These are phyloP conservation scores for Rhineura floridana DNA, from an alignment of 2,113 vertebrate species.

Conservation along the genomic window DNA sequence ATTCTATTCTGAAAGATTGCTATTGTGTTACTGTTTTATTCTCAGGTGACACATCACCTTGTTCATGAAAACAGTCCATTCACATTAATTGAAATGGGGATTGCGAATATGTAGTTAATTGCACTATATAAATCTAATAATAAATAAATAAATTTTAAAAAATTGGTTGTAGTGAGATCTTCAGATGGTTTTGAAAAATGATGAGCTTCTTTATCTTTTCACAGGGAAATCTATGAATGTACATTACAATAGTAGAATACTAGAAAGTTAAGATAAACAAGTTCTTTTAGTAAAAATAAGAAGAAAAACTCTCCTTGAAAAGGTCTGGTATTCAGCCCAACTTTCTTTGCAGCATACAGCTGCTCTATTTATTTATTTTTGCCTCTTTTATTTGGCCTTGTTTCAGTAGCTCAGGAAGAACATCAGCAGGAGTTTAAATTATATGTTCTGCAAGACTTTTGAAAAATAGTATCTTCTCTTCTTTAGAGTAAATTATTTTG, in stretches of 20 bases:
- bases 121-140: not conserved
- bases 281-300: not conserved
- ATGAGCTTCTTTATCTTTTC: not conserved
- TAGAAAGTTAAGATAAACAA: not conserved
- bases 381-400: not conserved
- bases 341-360: not conserved
- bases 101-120: not conserved
- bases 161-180: not conserved
- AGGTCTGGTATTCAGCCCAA: not conserved
- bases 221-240: not conserved
- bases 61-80: not conserved
- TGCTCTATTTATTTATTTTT: not conserved
- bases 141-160: too few relatives aligned
- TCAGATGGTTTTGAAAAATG: not conserved
- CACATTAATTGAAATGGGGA: not conserved
- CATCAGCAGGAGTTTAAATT: not conserved
- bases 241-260: not conserved
- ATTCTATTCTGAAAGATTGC: not conserved
- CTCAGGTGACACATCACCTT: not conserved
- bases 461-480: not conserved
- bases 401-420: not conserved
- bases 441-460: conserved; percentile 20
- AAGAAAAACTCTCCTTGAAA: not conserved
- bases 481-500: not conserved
- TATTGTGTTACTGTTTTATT: not conserved